Evolutionary conservation across 2,888 invertebrate species (phyloP).

Genomic region (Conus canariensis): DNA sequence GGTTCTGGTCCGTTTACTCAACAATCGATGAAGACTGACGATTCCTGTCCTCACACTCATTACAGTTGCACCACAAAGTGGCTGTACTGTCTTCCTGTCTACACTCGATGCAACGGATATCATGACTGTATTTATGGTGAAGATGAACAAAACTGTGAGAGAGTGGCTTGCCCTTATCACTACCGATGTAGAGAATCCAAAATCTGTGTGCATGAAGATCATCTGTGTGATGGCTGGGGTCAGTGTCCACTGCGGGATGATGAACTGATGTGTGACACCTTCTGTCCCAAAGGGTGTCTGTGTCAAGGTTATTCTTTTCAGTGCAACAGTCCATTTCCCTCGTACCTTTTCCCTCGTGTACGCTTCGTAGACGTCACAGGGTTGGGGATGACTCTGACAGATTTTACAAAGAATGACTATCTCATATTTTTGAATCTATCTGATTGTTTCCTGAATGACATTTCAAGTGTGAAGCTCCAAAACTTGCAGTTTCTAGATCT

Average conservation of each 20-base stretch:
- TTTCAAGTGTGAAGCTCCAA: background rate
- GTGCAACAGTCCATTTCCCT: background rate
- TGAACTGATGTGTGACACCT: background rate
- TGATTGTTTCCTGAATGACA: background rate
- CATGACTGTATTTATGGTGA: constrained; percentile 9
- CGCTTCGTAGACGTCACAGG: background rate
- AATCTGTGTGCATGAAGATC: constrained; percentile 15
- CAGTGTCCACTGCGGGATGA: constrained; percentile 10
- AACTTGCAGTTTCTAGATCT: background rate
- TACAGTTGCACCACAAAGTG: background rate
- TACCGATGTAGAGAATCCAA: background rate
- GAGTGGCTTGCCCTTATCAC: background rate
- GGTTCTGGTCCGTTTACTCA: constrained; percentile 2
- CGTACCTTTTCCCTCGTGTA: background rate
- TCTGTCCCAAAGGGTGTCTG: constrained; percentile 5
- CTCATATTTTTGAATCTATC: background rate
- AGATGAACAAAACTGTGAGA: constrained; percentile 15
- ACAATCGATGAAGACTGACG: background rate
- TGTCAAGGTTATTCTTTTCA: background rate
- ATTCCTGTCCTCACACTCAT: background rate
- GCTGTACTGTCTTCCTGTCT: constrained; percentile 7
- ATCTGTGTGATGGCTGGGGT: constrained; percentile 30
- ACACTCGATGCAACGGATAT: constrained; percentile 8
- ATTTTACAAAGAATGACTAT: background rate
- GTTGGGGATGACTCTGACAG: background rate